Base-by-base conservation (phyloP, 2,113 vertebrate genomes). In the Apodemus speciosus region DNA sequence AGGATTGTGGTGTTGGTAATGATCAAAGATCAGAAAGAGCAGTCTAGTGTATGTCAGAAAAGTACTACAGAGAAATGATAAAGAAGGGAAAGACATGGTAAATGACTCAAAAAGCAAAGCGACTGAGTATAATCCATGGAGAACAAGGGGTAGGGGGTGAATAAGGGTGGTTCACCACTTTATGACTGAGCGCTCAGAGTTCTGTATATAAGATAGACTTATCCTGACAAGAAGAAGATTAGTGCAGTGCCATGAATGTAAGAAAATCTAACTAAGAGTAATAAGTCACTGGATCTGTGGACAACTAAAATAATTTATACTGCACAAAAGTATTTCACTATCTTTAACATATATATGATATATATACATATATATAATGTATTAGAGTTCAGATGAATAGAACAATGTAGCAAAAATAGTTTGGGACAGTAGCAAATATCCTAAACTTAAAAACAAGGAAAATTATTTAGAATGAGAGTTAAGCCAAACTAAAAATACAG, bases 211-310 rank as follows among this genome's bases (percentile, higher is more conserved):
- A n/a, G 35, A 58, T 40, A 83, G 51, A n/a, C 27, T 64, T 64
- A 64, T 64, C 30, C 10, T 27, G 3, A 30, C 40, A 92, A 64
- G 72, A 85, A 30, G 40, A 92, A 64, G 72, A 85, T 10, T 9
- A 89, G 38, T 75, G 62, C 20, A 23, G 60, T 11, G 6, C 49
- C 4, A 64, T 38, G 51, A 93, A 49, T 69, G 68, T 88, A 83
- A 93, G 38, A 21, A 92, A 92, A 86, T 43, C 0, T 27, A 91
- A 40, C 66, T 90, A 32, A 88, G 88, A 69, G 66, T 15, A 64
- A 18, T 53, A 91, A 66, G 16, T 84, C n/a, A 90, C 1, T 77
- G 6, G 30, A 56, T 80, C 51, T 80, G 20, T 80, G 35, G 53
- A 53, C 25, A 38, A 38, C 18, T 25, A 6, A 27, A 81, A 83